Evolutionary conservation across 2,888 invertebrate species (phyloP).

Genomic region (Tetramorium bicarinatum): DNA sequence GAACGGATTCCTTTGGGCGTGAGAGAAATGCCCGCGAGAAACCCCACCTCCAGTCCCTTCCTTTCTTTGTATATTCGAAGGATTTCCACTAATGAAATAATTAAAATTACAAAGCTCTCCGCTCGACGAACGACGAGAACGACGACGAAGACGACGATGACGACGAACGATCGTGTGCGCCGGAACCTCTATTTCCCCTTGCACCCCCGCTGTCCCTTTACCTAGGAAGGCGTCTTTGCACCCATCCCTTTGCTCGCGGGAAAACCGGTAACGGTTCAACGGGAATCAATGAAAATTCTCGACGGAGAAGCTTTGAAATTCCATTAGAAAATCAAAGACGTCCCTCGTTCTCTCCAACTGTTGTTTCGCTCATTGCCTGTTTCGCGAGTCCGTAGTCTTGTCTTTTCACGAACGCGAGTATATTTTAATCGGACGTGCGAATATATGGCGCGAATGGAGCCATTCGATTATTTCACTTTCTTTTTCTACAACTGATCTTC

Average conservation of each 20-base stretch:
- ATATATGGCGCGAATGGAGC: background rate
- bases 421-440: slow-evolving; percentile 14
- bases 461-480: background rate
- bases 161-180: slow-evolving; percentile 50
- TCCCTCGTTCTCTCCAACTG: slow-evolving; percentile 49
- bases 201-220: slow-evolving; percentile 7
- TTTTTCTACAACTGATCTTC: slow-evolving; percentile 2
- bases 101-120: slow-evolving; percentile 76
- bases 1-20: slow-evolving; percentile 69
- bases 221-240: slow-evolving; percentile 41
- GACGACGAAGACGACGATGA: slow-evolving; percentile 49
- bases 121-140: slow-evolving; percentile 46
- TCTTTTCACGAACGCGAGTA: slow-evolving; percentile 23
- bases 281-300: slow-evolving; percentile 63
- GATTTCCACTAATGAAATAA: slow-evolving; percentile 77
- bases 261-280: slow-evolving; percentile 52
- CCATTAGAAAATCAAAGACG: slow-evolving; percentile 56
- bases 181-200: slow-evolving; percentile 39
- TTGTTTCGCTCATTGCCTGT: slow-evolving; percentile 50
- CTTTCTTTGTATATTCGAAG: slow-evolving; percentile 74
- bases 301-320: slow-evolving; percentile 48
- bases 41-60: slow-evolving; percentile 62
- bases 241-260: slow-evolving; percentile 36
- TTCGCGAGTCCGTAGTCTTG: slow-evolving; percentile 25
- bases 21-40: slow-evolving; percentile 59